A percentile compares a stretch with the other conserved stretches of the same genome.
Evolutionary conservation across 30 jellyfish, hydroid and myxozoan genomes (phyloP).

Genomic region (Aurelia aurita): DNA sequence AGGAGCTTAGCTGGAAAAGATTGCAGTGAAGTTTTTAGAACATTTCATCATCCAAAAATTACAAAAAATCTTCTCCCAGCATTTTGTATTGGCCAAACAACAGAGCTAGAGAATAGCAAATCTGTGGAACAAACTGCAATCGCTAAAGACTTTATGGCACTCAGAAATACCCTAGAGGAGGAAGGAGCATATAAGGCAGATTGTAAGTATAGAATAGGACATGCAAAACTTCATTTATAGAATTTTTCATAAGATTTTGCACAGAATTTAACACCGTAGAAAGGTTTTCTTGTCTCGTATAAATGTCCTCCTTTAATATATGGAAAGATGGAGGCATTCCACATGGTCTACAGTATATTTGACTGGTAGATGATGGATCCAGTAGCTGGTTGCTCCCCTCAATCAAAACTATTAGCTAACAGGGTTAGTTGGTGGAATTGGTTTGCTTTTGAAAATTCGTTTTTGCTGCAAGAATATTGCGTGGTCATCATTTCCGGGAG

Average conservation of each 20-base stretch:
- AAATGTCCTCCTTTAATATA: too few relatives aligned
- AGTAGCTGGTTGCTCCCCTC: too few relatives aligned
- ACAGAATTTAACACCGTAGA: too few relatives aligned
- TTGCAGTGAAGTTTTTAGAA: constrained; percentile 89
- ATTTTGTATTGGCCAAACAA: constrained; percentile 75
- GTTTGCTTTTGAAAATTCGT: too few relatives aligned
- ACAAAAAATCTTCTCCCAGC: constrained; percentile 61
- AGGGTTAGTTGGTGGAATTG: too few relatives aligned
- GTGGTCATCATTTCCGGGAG: too few relatives aligned
- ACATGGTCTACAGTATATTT: too few relatives aligned
- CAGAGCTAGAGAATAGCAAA: constrained; percentile 7
- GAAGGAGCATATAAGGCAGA: constrained; percentile 84
- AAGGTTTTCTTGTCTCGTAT: too few relatives aligned
- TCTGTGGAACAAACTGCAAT: constrained; percentile 54
- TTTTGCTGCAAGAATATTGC: too few relatives aligned
- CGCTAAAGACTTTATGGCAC: constrained; percentile 70
- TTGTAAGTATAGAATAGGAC: constrained; percentile 65
- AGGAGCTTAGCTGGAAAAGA: constrained; percentile 92
- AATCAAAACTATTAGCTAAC: too few relatives aligned
- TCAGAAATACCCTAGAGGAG: constrained; percentile 59
- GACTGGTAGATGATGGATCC: too few relatives aligned
- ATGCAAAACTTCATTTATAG: background rate
- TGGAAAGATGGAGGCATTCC: too few relatives aligned
- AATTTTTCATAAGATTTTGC: background rate
- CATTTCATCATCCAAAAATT: constrained; percentile 76